Evolutionary conservation across 2,113 vertebrate species (phyloP).

Genomic region (Paracanthobrama guichenoti): DNA sequence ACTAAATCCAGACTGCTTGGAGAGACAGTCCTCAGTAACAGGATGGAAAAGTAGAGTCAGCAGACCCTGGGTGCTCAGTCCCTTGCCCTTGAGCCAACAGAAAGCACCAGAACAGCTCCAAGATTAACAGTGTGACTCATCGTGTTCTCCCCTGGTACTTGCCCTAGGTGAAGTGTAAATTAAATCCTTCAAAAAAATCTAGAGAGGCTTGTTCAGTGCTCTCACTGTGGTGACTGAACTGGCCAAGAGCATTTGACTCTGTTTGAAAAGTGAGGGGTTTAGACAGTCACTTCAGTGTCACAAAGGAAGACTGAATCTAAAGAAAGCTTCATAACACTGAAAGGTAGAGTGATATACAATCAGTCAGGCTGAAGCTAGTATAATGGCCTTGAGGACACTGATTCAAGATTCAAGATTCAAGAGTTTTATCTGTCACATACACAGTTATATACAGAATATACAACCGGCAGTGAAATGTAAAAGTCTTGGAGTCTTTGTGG

Average conservation of each 20-base stretch:
- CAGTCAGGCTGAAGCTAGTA: background rate
- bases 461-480: too few relatives aligned
- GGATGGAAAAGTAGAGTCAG: slow-evolving; percentile 24
- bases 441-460: too few relatives aligned
- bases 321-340: background rate
- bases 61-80: slow-evolving; percentile 30
- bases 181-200: slow-evolving; percentile 43
- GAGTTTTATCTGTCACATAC: too few relatives aligned
- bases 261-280: slow-evolving; percentile 19
- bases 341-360: background rate
- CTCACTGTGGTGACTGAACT: background rate
- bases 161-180: slow-evolving; percentile 52
- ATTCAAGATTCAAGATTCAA: too few relatives aligned
- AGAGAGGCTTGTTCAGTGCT: slow-evolving; percentile 29
- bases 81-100: slow-evolving; percentile 14
- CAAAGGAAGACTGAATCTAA: slow-evolving; percentile 16
- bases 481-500: too few relatives aligned
- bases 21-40: slow-evolving; percentile 29
- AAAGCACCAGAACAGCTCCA: slow-evolving; percentile 43
- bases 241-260: background rate
- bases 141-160: slow-evolving; percentile 27
- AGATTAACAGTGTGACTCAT: slow-evolving; percentile 56
- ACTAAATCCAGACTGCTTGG: slow-evolving; percentile 30
- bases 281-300: slow-evolving; percentile 40
- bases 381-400: background rate